Base-by-base conservation (phyloP, 2,888 invertebrate species). In the Andrena camellia region DNA sequence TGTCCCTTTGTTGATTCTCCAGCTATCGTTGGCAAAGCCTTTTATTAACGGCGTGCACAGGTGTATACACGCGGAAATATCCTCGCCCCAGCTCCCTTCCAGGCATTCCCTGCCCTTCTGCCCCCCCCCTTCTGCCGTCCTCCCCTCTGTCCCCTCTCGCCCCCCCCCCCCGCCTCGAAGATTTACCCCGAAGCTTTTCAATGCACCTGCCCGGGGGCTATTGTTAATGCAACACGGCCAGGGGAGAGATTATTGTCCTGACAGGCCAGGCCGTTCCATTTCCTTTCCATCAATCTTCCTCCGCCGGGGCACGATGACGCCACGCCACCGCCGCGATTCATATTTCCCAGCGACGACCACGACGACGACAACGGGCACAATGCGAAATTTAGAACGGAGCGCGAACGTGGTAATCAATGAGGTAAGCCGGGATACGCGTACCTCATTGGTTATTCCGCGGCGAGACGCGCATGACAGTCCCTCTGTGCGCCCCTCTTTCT, bases 331-430 rank as follows among this genome's bases (percentile, higher is more conserved):
- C 31, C 68, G 77, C 68, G 77, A 78, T 86, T 86, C 73, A 76
- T 83, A 86, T 81, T 86, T 85, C 67, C 72, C 79, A 57, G 72
- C 76, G 66, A 64, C 52, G 42, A 20, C 68, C 29, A 23, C 31
- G 29, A 64, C 64, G 67, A 67, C 66, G 81, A 72, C 80, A 52
- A 52, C 60, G 50, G 63, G 64, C 73, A 69, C 74, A 73, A 88
- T 77, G 80, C 35, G 73, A 86, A 84, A 88, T 88, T 88, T 86
- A 84, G 84, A 88, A 80, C 86, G 81, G 23, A 75, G 81, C 85
- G 81, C 84, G 84, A 82, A 74, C 81, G 73, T 74, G 75, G 71
- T 84, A 88, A 88, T 88, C 88, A 86, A 88, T 88, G 87, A 88
- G 88, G 77, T 83, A 80, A 84, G 74, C 71, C 63, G 76, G 72